phyloP scores from a whole-genome alignment of 2,113 vertebrate species.

The Asarcornis scutulata region DNA sequence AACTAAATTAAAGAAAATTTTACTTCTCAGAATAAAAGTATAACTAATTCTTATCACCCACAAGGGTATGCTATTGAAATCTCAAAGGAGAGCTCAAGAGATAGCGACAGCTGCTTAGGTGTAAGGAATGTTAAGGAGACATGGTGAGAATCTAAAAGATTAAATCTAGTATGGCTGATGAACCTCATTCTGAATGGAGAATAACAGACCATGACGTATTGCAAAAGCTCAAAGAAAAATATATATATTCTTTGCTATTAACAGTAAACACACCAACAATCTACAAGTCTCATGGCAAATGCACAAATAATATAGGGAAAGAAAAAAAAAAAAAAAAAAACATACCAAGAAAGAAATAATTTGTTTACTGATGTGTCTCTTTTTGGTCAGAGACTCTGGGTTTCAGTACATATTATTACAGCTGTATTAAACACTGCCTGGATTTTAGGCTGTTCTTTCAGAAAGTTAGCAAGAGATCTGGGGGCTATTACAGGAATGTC shows the following conservation, averaged over 20 bases:
- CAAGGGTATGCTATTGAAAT: not conserved
- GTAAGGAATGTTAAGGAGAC: not conserved
- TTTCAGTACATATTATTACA: not conserved
- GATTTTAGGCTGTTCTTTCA: not conserved
- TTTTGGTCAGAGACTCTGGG: not conserved
- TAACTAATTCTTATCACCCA: not conserved
- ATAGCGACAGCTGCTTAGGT: not conserved
- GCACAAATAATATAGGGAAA: not conserved
- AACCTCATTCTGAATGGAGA: not conserved
- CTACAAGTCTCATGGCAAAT: not conserved
- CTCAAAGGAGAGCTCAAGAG: not conserved
- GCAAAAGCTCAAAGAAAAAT: not conserved
- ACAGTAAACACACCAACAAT: not conserved
- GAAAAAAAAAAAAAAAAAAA: not conserved
- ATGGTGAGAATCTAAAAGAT: not conserved
- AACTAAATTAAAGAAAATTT: not conserved
- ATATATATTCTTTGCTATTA: not conserved
- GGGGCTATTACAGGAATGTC: not conserved
- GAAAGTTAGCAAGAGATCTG: not conserved
- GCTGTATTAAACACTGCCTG: not conserved
- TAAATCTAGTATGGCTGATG: not conserved
- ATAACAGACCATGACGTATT: not conserved
- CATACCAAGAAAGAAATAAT: not conserved
- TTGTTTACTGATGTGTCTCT: not conserved
- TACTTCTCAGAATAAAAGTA: conserved; percentile 11